Evolutionary conservation across 1,140 invertebrate genomes (phyloP).

Genomic region (Drosophila subpulchrella): DNA sequence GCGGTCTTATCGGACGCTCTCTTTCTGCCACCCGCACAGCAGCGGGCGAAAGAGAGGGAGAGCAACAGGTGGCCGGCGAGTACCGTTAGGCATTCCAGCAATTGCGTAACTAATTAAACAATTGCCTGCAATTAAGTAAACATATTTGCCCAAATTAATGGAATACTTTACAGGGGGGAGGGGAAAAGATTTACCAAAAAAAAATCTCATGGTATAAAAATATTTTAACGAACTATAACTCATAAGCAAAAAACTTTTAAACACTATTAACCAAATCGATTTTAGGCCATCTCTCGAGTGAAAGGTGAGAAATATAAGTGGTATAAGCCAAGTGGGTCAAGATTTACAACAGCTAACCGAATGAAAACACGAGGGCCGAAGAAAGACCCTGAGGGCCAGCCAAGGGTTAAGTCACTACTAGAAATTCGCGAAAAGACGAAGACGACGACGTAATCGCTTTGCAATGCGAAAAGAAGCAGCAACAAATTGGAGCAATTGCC

Average conservation of each 20-base stretch:
- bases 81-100: slow-evolving; percentile 60
- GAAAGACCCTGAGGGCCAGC: slow-evolving; percentile 26
- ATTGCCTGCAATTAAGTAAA: slow-evolving; percentile 71
- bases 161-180: slow-evolving; percentile 38
- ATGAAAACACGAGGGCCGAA: slow-evolving; percentile 20
- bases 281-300: not conserved
- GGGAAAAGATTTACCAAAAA: not conserved
- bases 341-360: slow-evolving; percentile 27
- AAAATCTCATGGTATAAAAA: not conserved
- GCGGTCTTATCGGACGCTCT: slow-evolving; percentile 32
- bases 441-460: slow-evolving; percentile 74
- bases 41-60: slow-evolving; percentile 4
- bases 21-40: slow-evolving; percentile 32
- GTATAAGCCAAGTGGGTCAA: slow-evolving; percentile 56
- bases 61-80: slow-evolving; percentile 65
- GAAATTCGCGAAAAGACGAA: slow-evolving; percentile 55
- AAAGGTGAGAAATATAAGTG: slow-evolving; percentile 20
- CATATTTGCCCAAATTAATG: slow-evolving; percentile 55
- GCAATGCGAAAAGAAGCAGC: slow-evolving; percentile 51
- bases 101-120: slow-evolving; percentile 82
- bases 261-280: slow-evolving; percentile 2
- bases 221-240: not conserved
- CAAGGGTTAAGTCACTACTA: slow-evolving; percentile 64
- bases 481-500: slow-evolving; percentile 63
- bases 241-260: too few relatives aligned